These are phyloP conservation scores for Solenodon paradoxus DNA, from an alignment of 2,113 vertebrate species.

Conservation along the genomic window DNA sequence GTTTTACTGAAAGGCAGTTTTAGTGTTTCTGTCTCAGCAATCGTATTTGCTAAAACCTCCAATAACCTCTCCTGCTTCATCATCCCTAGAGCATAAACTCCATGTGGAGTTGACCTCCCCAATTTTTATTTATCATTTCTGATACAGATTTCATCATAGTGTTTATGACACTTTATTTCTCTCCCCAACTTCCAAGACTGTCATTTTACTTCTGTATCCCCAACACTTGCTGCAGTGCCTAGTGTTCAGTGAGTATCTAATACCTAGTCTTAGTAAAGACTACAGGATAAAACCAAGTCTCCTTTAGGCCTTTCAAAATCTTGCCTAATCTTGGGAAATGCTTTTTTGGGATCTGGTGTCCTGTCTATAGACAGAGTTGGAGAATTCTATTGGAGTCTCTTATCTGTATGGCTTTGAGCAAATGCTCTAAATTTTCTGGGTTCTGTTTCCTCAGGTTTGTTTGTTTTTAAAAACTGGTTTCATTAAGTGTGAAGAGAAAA, in stretches of 20 bases:
- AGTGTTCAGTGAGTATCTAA: not conserved
- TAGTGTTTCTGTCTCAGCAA: not conserved
- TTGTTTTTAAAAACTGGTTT: not conserved
- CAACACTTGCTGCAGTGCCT: not conserved
- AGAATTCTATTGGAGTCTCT: too few species aligned
- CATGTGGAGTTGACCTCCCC: not conserved
- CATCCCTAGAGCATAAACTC: not conserved
- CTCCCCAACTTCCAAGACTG: not conserved
- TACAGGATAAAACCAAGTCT: not conserved
- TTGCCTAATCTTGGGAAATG: too few species aligned
- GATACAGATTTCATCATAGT: not conserved
- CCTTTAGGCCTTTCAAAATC: not conserved
- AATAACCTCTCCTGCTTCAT: accelerated
- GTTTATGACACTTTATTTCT: not conserved
- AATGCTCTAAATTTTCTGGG: not conserved
- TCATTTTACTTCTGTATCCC: not conserved
- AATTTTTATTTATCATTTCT: not conserved
- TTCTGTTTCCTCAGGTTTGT: not conserved
- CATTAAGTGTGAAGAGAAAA: not conserved
- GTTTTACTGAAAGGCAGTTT: not conserved
- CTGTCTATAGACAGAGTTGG: not conserved
- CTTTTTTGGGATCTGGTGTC: not conserved
- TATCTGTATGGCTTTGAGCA: not conserved
- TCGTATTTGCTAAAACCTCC: not conserved
- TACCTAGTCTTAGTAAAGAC: not conserved